A percentile compares a stretch with the other conserved stretches of the same genome.
Evolutionary conservation across 2,113 vertebrate genomes (phyloP).

Genomic region (Vanacampus margaritifer): DNA sequence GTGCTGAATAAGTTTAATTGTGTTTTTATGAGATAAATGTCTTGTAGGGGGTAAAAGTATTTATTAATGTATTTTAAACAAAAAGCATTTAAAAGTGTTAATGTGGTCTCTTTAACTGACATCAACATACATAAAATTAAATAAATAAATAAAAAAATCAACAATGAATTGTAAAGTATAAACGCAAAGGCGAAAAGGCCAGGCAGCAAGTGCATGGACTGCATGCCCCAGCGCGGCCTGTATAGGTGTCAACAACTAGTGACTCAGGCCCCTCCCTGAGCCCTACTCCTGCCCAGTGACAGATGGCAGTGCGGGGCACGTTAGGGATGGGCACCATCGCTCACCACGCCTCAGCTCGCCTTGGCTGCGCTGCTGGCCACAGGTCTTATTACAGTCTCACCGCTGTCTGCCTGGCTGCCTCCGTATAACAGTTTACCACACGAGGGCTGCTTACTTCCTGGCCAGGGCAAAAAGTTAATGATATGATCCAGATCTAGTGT

Average conservation of each 20-base stretch:
- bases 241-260: slow-evolving; percentile 56
- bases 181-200: slow-evolving; percentile 15
- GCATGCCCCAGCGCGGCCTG: slow-evolving; percentile 46
- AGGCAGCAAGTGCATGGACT: slow-evolving; percentile 48
- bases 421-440: slow-evolving; percentile 56
- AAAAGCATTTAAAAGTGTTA: too few relatives aligned
- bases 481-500: slow-evolving; percentile 44
- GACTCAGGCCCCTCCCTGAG: slow-evolving; percentile 57
- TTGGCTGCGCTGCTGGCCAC: slow-evolving; percentile 59
- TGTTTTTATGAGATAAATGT: too few relatives aligned
- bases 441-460: slow-evolving; percentile 49
- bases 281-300: slow-evolving; percentile 62
- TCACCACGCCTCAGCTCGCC: slow-evolving; percentile 53
- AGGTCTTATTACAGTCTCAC: slow-evolving; percentile 68
- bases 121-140: too few relatives aligned
- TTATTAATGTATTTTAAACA: too few relatives aligned
- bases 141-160: background rate
- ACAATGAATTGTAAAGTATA: background rate
- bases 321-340: slow-evolving; percentile 64
- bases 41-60: too few relatives aligned
- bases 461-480: slow-evolving; percentile 59
- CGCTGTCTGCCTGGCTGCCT: slow-evolving; percentile 50
- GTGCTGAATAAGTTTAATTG: too few relatives aligned
- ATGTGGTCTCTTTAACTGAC: too few relatives aligned
- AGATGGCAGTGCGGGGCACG: slow-evolving; percentile 69